Evolutionary conservation across 2,888 invertebrate genomes (phyloP), one percentile per base, ranked within the genome.

Genomic region (Plagodis pulveraria): DNA sequence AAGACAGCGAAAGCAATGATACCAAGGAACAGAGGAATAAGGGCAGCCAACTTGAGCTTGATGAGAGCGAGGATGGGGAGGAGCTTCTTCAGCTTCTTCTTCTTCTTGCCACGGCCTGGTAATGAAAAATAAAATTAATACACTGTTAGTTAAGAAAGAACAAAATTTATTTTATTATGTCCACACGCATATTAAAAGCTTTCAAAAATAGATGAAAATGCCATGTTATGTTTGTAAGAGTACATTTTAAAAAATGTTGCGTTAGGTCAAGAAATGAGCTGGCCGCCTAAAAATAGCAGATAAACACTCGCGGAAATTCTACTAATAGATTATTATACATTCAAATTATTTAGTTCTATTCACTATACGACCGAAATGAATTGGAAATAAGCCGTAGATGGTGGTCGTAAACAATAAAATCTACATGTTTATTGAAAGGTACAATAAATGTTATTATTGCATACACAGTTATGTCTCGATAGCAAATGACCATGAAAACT

Each of bases 51-150:
- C 91, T 97, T 97, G 86, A 97, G 84, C 80, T 96, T 96, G 84
- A 97, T 90, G 62, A 97, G 94, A 74, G 97, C 93, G 63, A 97
- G 91, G 81, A 97, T 93, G 53, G 96, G 96, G 76, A 96, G 91
- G 76, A 96, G 94, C 64, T 95, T 95, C 93, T 96, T 96, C 86
- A 95, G 94, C 89, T 96, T 95, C 94, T 96, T 96, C 93, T 96
- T 96, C 77, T 96, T 96, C 77, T 96, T 96, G 76, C 96, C 96
- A 79, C 96, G 96, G 72, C 96, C 96, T 96, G 72, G n/a, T n/a
- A n/a, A n/a, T n/a, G n/a, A n/a, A 5, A 76, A 74, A 53, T 8
- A 22, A 63, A 32, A 38, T 32, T n/a, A 12, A 36, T 5, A 22
- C 11, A 9, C 11, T 0, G 0, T 51, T 44, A 11, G 38, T 11